Percentiles rank a stretch among this genome's conserved stretches.
Evolutionary conservation across 2,888 invertebrate species (phyloP).

Genomic region (Euphydryas editha): DNA sequence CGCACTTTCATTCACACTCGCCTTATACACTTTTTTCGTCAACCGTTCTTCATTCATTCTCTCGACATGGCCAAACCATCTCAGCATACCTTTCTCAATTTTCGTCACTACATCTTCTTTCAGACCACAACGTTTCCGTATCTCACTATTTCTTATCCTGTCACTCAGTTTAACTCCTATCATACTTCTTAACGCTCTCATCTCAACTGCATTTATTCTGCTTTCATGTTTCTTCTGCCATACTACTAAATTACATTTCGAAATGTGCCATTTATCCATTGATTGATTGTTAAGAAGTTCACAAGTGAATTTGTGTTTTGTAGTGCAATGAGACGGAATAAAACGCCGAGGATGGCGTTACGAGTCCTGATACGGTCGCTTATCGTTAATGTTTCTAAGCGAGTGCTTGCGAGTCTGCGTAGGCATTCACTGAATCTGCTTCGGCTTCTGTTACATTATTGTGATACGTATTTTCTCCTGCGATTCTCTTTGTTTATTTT

Average conservation of each 20-base stretch:
- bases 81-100: no score
- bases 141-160: no score
- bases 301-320: slow-evolving; percentile 16
- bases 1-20: no score
- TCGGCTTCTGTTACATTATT: neutral
- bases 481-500: neutral
- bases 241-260: neutral
- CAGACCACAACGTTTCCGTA: no score
- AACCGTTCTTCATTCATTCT: no score
- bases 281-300: slow-evolving; percentile 16
- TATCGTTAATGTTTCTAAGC: slow-evolving; percentile 13
- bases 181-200: no score
- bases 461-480: neutral
- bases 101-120: no score
- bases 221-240: no score
- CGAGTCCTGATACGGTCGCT: slow-evolving; percentile 14
- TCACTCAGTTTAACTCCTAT: no score
- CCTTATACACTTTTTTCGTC: no score
- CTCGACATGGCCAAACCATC: no score
- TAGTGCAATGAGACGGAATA: slow-evolving; percentile 17
- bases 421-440: slow-evolving; percentile 7
- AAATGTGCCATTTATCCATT: neutral
- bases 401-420: neutral
- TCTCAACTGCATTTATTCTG: no score
- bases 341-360: slow-evolving; percentile 5